These are phyloP conservation scores for Epinephelus moara DNA, from an alignment of 2,113 vertebrate genomes.

Conservation along the genomic window DNA sequence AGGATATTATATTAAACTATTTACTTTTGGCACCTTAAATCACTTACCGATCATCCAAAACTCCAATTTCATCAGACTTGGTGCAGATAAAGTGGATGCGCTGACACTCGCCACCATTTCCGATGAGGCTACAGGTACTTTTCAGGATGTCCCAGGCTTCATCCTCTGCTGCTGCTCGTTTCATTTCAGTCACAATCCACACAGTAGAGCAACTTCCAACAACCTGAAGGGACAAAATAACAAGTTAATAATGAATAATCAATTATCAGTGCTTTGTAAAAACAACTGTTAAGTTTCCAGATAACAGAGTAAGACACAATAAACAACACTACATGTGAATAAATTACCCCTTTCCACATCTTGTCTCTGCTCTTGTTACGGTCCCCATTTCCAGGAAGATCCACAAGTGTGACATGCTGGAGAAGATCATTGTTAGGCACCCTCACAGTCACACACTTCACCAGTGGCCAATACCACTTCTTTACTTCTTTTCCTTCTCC, in stretches of 20 bases:
- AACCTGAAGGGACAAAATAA: slow-evolving; percentile 28
- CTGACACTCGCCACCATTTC: slow-evolving; percentile 66
- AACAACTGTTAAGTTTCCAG: not conserved
- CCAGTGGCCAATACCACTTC: slow-evolving; percentile 66
- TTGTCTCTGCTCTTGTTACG: slow-evolving; percentile 64
- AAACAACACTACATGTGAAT: not conserved
- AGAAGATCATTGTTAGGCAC: slow-evolving; percentile 53
- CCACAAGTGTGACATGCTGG: slow-evolving; percentile 64
- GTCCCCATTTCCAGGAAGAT: slow-evolving; percentile 74
- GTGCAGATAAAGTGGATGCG: slow-evolving; percentile 72
- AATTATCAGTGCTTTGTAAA: not conserved
- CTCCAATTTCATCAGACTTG: slow-evolving; percentile 42
- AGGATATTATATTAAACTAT: not conserved
- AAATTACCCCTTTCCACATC: slow-evolving; percentile 67
- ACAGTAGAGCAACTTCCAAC: slow-evolving; percentile 63
- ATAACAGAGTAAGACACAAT: not conserved
- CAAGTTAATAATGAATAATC: not conserved
- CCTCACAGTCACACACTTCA: slow-evolving; percentile 69
- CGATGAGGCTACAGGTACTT: slow-evolving; percentile 30
- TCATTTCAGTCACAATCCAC: slow-evolving; percentile 68
- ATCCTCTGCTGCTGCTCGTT: slow-evolving; percentile 55
- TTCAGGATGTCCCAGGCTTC: slow-evolving; percentile 65
- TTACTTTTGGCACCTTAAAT: not conserved
- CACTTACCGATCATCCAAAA: slow-evolving; percentile 8
- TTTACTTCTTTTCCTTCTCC: not conserved